Evolutionary conservation across 2,888 invertebrate species (phyloP), one percentile per base, ranked within the genome.

Genomic region (Malthinus seriepunctatus): DNA sequence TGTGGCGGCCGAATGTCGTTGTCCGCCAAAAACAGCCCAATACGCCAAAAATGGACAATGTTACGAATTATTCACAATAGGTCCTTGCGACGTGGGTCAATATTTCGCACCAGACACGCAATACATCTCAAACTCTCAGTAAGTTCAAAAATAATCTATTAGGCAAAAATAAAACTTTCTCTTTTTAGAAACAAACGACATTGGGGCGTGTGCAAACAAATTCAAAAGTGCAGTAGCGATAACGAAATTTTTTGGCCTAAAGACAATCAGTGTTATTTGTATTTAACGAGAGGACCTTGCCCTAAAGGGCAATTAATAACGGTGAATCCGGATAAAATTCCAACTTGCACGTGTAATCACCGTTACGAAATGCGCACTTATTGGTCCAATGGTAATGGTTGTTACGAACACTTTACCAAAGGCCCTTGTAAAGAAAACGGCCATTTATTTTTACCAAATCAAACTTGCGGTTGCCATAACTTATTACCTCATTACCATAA

Each of bases 401-500:
- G 93, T 72, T 89, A 90, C 73, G 88, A 90, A 65, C 90, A 91
- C 73, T 92, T 88, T 76, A 89, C 91, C 0, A 82, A 84, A 64
- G 93, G 93, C 0, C 93, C 93, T 0, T 93, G 93, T 71, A 84
- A 85, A 55, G 86, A 87, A 64, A 82, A 82, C 6, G 93, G 93
- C 0, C 86, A 89, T 73, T 78, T 93, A 52, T 93, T 91, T 77
- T 78, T 93, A 49, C 92, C 92, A 0, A 87, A 87, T 8, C 83
- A 84, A 10, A 82, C 78, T 14, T 93, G 93, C 69, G 91, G 89
- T 50, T 93, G 93, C 70, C 83, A 87, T 66, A 69, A 80, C 0
- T 83, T 85, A 63, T 74, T 92, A 65, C 90, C 91, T 1, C 91
- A 93, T 71, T 93, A 88, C 73, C 85, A 92, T 69, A 82, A 84